Evolutionary conservation across 2,113 vertebrate species (phyloP).

Genomic region (Fulica atra): DNA sequence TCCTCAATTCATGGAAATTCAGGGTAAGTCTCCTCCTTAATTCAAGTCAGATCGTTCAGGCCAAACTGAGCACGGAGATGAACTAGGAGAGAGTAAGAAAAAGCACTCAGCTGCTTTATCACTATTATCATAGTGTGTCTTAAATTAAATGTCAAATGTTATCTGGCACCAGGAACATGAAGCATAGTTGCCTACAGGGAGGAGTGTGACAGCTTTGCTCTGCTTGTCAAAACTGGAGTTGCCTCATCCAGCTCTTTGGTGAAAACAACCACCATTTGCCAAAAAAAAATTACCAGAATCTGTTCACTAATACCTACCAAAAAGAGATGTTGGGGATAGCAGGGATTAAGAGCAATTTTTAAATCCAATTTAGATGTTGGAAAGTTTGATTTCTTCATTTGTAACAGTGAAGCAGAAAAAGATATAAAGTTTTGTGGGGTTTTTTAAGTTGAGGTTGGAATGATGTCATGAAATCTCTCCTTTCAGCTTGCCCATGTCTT

Average conservation of each 20-base stretch:
- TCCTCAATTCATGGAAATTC: not conserved
- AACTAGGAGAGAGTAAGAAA: not conserved
- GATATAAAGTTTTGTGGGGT: not conserved
- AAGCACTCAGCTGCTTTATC: slow-evolving; percentile 25
- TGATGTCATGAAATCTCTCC: not conserved
- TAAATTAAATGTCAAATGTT: slow-evolving; percentile 74
- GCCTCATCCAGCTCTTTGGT: not conserved
- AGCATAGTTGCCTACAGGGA: not conserved
- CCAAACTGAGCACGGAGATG: not conserved
- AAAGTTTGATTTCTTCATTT: not conserved
- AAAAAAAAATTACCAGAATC: not conserved
- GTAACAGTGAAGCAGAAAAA: not conserved
- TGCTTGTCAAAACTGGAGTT: slow-evolving; percentile 14
- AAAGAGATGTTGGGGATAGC: not conserved
- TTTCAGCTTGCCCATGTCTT: not conserved
- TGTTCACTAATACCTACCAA: not conserved
- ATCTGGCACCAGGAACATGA: slow-evolving; percentile 44
- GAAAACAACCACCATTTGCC: not conserved
- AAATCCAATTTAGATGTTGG: slow-evolving; percentile 2
- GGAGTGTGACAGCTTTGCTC: slow-evolving; percentile 8
- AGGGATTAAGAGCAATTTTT: not conserved
- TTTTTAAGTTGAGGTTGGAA: not conserved
- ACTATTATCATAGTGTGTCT: slow-evolving; percentile 13
- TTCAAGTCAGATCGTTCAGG: not conserved
- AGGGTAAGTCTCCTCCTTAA: not conserved